Conservation (phyloP, 2,113 vertebrate genomes). For the Campylomormyrus numenius region DNA sequence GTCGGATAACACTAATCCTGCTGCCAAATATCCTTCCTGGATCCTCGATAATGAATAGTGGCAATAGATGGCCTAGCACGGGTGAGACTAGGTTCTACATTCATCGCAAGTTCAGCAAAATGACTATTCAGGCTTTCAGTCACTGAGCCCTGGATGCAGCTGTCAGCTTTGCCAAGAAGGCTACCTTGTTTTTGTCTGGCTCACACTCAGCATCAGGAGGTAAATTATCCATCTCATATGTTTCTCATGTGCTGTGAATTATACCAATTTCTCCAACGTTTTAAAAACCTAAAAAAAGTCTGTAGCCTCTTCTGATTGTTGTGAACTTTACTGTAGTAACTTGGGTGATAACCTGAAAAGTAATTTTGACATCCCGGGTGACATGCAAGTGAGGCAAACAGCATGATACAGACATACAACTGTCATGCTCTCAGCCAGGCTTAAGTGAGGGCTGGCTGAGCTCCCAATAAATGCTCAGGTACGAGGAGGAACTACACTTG, state of each 20-base stretch:
- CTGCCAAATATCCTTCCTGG: background rate
- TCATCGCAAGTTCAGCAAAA: background rate
- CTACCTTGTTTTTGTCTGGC: background rate
- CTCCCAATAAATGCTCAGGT: background rate
- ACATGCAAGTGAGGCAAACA: background rate
- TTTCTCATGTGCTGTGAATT: background rate
- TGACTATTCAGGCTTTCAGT: background rate
- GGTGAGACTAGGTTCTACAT: background rate
- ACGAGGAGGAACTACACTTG: slow-evolving; percentile 7
- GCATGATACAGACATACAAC: background rate
- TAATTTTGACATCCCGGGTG: background rate
- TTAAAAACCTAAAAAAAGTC: background rate
- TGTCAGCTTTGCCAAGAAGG: background rate
- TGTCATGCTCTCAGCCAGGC: slow-evolving; percentile 20
- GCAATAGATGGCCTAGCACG: background rate
- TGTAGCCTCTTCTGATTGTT: background rate
- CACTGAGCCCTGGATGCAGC: background rate
- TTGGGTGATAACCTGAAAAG: background rate
- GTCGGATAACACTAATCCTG: background rate
- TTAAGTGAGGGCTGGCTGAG: background rate
- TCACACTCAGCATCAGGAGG: background rate
- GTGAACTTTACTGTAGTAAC: background rate
- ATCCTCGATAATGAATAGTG: background rate
- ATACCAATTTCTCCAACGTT: background rate
- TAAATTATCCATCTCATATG: background rate